Evolutionary conservation across 2,888 invertebrate species (phyloP).

Genomic region (Caenorhabditis auriculariae): DNA sequence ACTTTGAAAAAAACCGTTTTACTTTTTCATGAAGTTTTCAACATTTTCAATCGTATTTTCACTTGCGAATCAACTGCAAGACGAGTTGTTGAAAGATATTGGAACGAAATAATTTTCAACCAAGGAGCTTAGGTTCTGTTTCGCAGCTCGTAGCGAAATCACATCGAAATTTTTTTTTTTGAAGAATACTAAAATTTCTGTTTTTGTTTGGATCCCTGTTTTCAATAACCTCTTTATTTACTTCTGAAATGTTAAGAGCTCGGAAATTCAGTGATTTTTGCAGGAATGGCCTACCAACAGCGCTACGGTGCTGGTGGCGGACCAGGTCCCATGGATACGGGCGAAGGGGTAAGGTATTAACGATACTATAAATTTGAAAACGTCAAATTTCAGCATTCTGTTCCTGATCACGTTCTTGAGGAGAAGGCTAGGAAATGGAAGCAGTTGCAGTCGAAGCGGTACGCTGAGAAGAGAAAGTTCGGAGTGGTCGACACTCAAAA

Average conservation of each 20-base stretch:
- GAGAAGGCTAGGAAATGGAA: conserved; percentile 80
- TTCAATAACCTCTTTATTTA: too few relatives aligned
- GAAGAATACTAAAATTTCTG: not conserved
- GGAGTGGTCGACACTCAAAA: conserved; percentile 99
- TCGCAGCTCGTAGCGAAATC: not conserved
- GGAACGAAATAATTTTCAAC: not conserved
- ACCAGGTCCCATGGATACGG: conserved; percentile 7
- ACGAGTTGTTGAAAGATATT: too few relatives aligned
- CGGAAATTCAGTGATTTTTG: not conserved
- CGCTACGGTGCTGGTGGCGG: conserved; percentile 6
- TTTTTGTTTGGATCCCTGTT: not conserved
- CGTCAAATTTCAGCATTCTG: not conserved
- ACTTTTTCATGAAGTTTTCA: too few relatives aligned
- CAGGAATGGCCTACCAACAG: conserved; percentile 23
- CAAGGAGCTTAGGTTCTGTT: not conserved
- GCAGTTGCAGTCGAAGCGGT: conserved; percentile 95
- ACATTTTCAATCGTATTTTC: too few relatives aligned
- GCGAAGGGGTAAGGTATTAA: conserved; percentile 1
- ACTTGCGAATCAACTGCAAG: too few relatives aligned
- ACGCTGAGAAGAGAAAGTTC: conserved; percentile 95
- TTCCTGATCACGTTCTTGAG: conserved; percentile 23
- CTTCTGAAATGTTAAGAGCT: not conserved
- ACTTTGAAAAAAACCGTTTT: too few relatives aligned
- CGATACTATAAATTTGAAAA: not conserved
- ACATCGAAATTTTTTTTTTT: not conserved